Conservation (phyloP, 2,797 vertebrate species). For the Nannoperca obscura region DNA sequence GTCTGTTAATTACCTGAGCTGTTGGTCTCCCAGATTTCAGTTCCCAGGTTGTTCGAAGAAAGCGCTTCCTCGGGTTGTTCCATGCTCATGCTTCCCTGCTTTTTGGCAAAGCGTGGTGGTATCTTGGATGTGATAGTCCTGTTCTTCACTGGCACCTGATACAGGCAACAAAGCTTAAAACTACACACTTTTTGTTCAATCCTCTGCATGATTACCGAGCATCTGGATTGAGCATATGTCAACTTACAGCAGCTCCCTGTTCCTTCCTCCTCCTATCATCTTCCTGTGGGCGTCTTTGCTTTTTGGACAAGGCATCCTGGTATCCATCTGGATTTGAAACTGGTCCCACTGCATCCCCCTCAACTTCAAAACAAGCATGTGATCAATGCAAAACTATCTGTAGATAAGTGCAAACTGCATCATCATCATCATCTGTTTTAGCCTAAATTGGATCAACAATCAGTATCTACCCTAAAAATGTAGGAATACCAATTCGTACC, state of each 20-base stretch:
- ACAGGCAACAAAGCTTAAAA: not conserved
- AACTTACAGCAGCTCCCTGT: conserved; percentile 88
- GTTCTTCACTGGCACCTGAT: conserved; percentile 90
- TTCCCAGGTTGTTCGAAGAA: conserved; percentile 92
- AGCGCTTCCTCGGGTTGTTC: conserved; percentile 91
- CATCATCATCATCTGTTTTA: not conserved
- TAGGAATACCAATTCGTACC: not conserved
- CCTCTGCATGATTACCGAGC: not conserved
- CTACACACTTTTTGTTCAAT: not conserved
- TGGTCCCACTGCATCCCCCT: conserved; percentile 84
- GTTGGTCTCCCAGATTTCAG: conserved; percentile 98
- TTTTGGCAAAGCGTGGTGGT: conserved; percentile 97
- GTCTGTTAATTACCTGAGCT: conserved; percentile 86
- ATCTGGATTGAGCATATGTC: not conserved
- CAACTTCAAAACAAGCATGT: conserved; percentile 77
- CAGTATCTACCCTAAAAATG: not conserved
- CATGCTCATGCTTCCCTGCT: conserved; percentile 91
- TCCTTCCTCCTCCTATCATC: conserved; percentile 97
- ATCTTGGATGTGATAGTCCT: conserved; percentile 93
- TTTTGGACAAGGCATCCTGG: conserved; percentile 94
- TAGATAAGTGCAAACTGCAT: not conserved
- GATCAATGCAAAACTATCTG: conserved; percentile 12
- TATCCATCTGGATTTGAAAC: conserved; percentile 88
- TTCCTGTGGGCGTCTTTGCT: conserved; percentile 93
- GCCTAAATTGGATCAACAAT: not conserved